phyloP scores from a whole-genome alignment of 2,797 vertebrate genomes.

The Clamator glandarius region DNA sequence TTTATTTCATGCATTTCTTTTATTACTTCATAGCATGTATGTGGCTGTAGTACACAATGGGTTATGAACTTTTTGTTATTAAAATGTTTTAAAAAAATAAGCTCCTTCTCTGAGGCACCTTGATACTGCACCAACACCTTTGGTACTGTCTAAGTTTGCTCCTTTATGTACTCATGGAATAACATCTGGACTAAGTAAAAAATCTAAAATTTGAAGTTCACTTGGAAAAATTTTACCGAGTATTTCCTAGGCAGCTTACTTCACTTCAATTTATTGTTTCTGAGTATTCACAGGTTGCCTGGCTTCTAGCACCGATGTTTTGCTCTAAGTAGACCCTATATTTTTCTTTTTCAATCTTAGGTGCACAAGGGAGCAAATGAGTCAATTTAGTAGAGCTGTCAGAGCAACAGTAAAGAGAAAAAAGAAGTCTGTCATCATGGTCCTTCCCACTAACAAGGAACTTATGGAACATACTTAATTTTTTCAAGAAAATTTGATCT shows the following conservation, averaged over 20 bases:
- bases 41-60: neutral
- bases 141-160: neutral
- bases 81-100: fast-evolving
- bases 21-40: neutral
- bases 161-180: neutral
- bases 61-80: neutral
- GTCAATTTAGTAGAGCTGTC: neutral
- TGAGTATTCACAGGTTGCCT: neutral
- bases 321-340: neutral
- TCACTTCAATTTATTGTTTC: neutral
- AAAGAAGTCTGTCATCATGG: neutral
- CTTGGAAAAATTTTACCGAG: neutral
- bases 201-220: neutral
- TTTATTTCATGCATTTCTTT: neutral
- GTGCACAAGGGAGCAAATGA: neutral
- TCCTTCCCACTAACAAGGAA: neutral
- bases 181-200: neutral
- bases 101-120: neutral
- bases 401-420: neutral
- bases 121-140: neutral
- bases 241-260: neutral
- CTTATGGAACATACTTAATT: neutral
- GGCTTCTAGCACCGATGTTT: neutral
- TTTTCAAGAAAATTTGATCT: neutral
- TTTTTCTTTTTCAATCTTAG: neutral